Conservation (phyloP, 2,113 vertebrate genomes). For the Piprites chloris region DNA sequence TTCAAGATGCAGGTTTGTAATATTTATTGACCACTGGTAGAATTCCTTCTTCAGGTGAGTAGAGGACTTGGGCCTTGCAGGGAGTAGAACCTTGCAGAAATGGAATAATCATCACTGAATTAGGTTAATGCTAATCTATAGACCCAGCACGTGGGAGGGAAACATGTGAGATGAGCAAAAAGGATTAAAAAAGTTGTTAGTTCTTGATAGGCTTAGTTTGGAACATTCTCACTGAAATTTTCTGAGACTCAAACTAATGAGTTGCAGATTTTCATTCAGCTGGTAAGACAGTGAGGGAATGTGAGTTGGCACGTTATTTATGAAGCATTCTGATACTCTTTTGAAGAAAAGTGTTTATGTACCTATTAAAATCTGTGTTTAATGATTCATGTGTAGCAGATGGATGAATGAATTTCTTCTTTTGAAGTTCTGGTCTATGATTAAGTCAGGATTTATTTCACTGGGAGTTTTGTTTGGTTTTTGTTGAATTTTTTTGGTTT, state of each 20-base stretch:
- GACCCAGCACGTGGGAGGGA: not conserved
- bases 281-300: not conserved
- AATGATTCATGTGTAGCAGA: not conserved
- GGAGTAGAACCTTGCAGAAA: not conserved
- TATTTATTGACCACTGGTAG: not conserved
- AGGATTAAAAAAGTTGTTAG: not conserved
- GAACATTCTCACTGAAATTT: not conserved
- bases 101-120: not conserved
- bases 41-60: not conserved
- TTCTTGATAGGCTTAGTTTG: not conserved
- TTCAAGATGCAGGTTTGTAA: not conserved
- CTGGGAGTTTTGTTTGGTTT: not conserved
- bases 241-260: not conserved
- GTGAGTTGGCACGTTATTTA: not conserved
- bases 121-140: not conserved
- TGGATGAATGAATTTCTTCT: not conserved
- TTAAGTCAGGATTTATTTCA: not conserved
- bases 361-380: not conserved
- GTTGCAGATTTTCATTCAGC: not conserved
- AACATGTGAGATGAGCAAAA: not conserved
- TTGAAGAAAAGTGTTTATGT: not conserved
- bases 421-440: not conserved
- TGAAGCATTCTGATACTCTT: not conserved
- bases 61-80: not conserved
- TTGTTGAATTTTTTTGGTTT: not conserved